Percentiles rank a stretch among this genome's conserved stretches.
phyloP scores from a whole-genome alignment of 1,140 invertebrate species.

The Bombus waltoni region DNA sequence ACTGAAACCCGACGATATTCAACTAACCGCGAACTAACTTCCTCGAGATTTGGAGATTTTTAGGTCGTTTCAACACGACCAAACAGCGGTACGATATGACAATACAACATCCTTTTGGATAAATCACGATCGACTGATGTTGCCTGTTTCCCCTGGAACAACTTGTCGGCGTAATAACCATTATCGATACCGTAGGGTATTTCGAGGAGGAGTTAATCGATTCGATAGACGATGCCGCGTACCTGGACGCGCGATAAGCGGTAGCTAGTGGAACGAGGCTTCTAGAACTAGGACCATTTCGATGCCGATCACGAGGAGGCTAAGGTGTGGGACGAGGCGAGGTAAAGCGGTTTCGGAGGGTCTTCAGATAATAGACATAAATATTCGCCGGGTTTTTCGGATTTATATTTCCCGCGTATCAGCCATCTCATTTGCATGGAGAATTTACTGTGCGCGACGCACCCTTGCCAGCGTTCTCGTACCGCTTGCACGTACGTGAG shows the following conservation, averaged over 20 bases:
- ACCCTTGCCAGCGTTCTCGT: not conserved
- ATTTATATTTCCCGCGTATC: constrained; percentile 82
- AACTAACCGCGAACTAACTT: too few species aligned
- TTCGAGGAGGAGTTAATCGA: constrained; percentile 5
- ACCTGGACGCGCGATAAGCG: not conserved
- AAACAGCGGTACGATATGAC: too few species aligned
- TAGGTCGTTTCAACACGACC: too few species aligned
- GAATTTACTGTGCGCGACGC: constrained; percentile 76
- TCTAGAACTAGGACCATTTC: not conserved
- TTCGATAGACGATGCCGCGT: not conserved
- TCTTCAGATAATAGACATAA: constrained; percentile 80
- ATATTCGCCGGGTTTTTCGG: constrained; percentile 79
- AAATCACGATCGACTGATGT: too few species aligned
- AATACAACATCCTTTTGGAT: too few species aligned
- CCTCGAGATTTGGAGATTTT: too few species aligned
- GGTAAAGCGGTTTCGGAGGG: constrained; percentile 50
- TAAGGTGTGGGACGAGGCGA: not conserved
- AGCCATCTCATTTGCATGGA: constrained; percentile 81
- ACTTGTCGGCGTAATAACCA: not conserved
- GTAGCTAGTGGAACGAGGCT: not conserved
- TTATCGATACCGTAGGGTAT: not conserved
- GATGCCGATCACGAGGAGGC: constrained; percentile 25
- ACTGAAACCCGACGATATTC: too few species aligned
- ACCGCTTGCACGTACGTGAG: constrained; percentile 46
- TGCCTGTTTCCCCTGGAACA: not conserved